Base-by-base conservation (phyloP, 1,140 invertebrate genomes). In the Papilio helenus region DNA sequence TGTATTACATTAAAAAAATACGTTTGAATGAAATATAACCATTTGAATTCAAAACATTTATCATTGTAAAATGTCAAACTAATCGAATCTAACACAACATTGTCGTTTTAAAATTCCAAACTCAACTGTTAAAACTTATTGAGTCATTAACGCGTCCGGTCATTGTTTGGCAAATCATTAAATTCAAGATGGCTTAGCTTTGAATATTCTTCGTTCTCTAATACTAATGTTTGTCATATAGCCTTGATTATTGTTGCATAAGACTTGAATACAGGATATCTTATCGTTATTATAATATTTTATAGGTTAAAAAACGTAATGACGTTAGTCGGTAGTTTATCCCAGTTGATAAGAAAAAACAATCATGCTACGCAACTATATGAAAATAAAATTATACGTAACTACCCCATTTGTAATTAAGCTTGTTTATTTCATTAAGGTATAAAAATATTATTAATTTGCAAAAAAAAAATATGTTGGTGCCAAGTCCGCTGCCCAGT, bases 141-240 rank as follows among this genome's bases (percentile, higher is more conserved):
- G 51, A 77, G 20, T 46, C 76, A 65, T 77, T 65, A 77, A 77
- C 42, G 39, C 76, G 55, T 77, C 76, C 76, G 76, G 76, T 77
- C 76, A 77, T 77, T 77, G 76, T 77, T 77, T 65, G 58, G 8
- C 55, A 61, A 76, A 76, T 58, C 51, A 76, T 76, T 76, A 76
- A 55, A 77, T 77, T 77, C 51, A 77, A 65, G 46, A 77, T 44
- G 55, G 55, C 72, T 46, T 49, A 26, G 44, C 39, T 12, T 77
- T 65, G 65, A n/a, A 61, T n/a, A 76, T 77, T 65, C 44, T 65
- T 26, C 42, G 44, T 26, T 74, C 16, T 46, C 42, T n/a, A 74
- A 49, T 74, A 7, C 44, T 20, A 51, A 44, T 74, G 42, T 49
- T 74, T 26, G 61, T 68, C 72, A 46, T 3, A 73, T 10, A n/a